Evolutionary conservation across 2,797 vertebrate genomes (phyloP).

Genomic region (Brachymystax lenok): DNA sequence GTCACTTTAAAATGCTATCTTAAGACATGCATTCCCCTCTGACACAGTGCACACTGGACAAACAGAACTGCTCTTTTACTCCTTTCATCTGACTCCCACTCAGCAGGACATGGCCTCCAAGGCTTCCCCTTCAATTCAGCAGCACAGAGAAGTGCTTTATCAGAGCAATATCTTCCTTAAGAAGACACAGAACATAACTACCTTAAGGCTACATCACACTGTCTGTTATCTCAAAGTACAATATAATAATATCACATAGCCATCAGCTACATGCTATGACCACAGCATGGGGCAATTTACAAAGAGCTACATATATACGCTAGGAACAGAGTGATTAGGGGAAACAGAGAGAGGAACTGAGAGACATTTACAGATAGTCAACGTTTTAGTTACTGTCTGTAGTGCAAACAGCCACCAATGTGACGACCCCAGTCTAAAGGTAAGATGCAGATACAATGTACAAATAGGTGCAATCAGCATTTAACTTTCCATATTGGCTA

Average conservation of each 20-base stretch:
- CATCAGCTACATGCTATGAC: slow-evolving; percentile 63
- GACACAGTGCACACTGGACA: slow-evolving; percentile 47
- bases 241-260: slow-evolving; percentile 72
- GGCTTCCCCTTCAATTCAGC: slow-evolving; percentile 65
- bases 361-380: slow-evolving; percentile 53
- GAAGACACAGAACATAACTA: slow-evolving; percentile 65
- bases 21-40: slow-evolving; percentile 51
- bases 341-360: slow-evolving; percentile 51
- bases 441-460: slow-evolving; percentile 7
- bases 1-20: slow-evolving; percentile 42
- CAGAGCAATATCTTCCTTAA: slow-evolving; percentile 74
- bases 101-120: slow-evolving; percentile 67
- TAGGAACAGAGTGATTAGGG: slow-evolving; percentile 40
- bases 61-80: slow-evolving; percentile 59
- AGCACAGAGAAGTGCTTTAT: slow-evolving; percentile 65
- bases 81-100: slow-evolving; percentile 66
- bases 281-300: slow-evolving; percentile 62
- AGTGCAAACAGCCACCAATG: slow-evolving; percentile 51
- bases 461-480: slow-evolving; percentile 43
- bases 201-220: slow-evolving; percentile 72
- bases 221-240: slow-evolving; percentile 71
- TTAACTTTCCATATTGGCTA: slow-evolving; percentile 71
- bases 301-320: slow-evolving; percentile 19
- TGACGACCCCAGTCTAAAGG: slow-evolving; percentile 2
- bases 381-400: slow-evolving; percentile 32